These are phyloP conservation scores for Apis laboriosa DNA, from an alignment of 1,140 invertebrate genomes.

Conservation along the genomic window DNA sequence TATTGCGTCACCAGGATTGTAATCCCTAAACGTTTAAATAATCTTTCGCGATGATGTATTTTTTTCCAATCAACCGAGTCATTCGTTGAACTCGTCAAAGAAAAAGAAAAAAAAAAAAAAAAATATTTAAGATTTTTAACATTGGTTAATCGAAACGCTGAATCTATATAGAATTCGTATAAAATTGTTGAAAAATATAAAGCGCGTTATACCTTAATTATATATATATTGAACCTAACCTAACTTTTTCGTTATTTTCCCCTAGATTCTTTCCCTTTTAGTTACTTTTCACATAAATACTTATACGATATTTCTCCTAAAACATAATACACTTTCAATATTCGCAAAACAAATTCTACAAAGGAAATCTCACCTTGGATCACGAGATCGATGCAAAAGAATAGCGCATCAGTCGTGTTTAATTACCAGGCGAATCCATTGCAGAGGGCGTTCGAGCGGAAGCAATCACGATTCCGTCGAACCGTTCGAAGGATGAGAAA, in stretches of 20 bases:
- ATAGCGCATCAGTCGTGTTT: slow-evolving; percentile 30
- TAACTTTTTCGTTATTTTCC: too few relatives aligned
- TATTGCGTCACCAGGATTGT: slow-evolving; percentile 33
- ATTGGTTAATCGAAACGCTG: background rate
- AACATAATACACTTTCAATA: too few relatives aligned
- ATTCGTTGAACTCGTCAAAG: background rate
- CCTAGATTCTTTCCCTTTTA: too few relatives aligned
- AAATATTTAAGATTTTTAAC: background rate
- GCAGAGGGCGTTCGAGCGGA: slow-evolving; percentile 42
- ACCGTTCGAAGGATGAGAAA: slow-evolving; percentile 51
- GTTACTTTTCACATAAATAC: too few relatives aligned
- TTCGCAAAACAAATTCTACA: background rate
- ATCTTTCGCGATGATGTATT: slow-evolving; percentile 4
- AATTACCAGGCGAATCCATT: slow-evolving; percentile 34
- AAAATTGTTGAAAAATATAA: too few relatives aligned
- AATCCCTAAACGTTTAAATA: slow-evolving; percentile 6
- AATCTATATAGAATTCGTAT: background rate
- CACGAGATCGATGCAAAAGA: slow-evolving; percentile 6
- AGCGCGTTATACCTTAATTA: too few relatives aligned
- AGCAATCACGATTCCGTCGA: slow-evolving; percentile 55
- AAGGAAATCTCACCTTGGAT: background rate
- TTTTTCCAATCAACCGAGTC: slow-evolving; percentile 13
- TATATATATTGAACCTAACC: too few relatives aligned
- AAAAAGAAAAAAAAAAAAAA: background rate
- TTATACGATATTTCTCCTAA: too few relatives aligned